phyloP scores from a whole-genome alignment of 2,888 invertebrate genomes.

The Zele albiditarsus region DNA sequence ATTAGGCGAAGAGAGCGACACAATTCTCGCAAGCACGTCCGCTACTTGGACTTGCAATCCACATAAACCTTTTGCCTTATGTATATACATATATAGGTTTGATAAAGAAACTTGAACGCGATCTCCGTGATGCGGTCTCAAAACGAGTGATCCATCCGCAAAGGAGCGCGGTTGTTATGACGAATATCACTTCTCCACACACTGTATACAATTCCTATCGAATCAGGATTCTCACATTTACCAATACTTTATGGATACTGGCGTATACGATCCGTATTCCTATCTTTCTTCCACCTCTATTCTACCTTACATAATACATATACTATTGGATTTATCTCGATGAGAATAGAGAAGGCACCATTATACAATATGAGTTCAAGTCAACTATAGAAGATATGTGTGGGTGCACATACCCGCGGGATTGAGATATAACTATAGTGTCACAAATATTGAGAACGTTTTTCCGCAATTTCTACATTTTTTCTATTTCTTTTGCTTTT shows the following conservation, averaged over 20 bases:
- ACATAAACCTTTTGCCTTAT: background rate
- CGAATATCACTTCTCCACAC: background rate
- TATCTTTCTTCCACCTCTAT: background rate
- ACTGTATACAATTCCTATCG: background rate
- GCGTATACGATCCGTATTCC: background rate
- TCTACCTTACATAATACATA: background rate
- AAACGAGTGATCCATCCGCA: background rate
- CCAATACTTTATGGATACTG: background rate
- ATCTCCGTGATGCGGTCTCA: background rate
- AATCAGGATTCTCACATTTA: background rate
- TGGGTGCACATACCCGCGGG: background rate
- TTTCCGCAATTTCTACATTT: background rate
- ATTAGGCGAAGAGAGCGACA: conserved; percentile 3
- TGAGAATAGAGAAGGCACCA: background rate
- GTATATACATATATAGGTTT: background rate
- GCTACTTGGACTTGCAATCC: conserved; percentile 4
- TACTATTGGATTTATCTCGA: background rate
- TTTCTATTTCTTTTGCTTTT: conserved; percentile 2
- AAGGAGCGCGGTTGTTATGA: background rate
- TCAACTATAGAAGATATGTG: background rate
- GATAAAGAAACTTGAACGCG: conserved; percentile 6
- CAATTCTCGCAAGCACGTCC: conserved; percentile 20
- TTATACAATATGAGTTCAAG: background rate
- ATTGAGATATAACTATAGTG: background rate
- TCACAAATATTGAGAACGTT: background rate